Evolutionary conservation across 2,113 vertebrate genomes (phyloP), one percentile per base, ranked within the genome.

Genomic region (Charadrius vociferus): DNA sequence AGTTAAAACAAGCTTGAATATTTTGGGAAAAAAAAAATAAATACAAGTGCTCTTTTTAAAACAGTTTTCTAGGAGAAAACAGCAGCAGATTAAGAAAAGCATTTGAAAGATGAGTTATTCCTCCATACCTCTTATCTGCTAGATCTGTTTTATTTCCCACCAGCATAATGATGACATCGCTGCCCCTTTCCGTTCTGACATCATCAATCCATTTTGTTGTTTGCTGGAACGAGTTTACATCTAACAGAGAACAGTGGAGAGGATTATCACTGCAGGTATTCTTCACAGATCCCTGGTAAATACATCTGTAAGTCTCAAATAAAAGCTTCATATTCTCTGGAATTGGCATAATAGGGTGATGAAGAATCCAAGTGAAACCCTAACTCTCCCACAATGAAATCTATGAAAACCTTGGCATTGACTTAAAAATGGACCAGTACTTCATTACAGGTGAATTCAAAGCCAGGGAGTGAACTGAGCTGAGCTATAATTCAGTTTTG

Each of bases 171-270:
- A 99, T 99, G 98, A 99, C 99, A 84, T 99, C 99, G 80, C 99
- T 99, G 98, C 99, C 99, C 98, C 99, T 98, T 98, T 99, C 99
- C 90, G 99, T 99, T 98, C 99, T 98, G 97, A 99, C 99, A 17
- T 99, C 99, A 83, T 99, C 99, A 34, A 99, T 99, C 99, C 99
- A 99, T 98, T 99, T 99, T 96, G 99, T 99, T 89, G 99, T 99
- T 98, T 99, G 99, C 98, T 99, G 99, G 98, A 99, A 99, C 43
- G 99, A 99, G 98, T 99, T 99, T 97, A 99, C 99, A 95, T 99
- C 99, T 99, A 96, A 36, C 79, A 94, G 92, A 81, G 94, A 95
- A 98, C 37, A 97, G 95, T 14, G 93, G 85, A 98, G 87, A 97
- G 93, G 77, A 93, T 86, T 67, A 67, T 97, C 97, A 97, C 47